These are phyloP conservation scores for Volucella inanis DNA, from an alignment of 2,888 invertebrate species.

Conservation along the genomic window DNA sequence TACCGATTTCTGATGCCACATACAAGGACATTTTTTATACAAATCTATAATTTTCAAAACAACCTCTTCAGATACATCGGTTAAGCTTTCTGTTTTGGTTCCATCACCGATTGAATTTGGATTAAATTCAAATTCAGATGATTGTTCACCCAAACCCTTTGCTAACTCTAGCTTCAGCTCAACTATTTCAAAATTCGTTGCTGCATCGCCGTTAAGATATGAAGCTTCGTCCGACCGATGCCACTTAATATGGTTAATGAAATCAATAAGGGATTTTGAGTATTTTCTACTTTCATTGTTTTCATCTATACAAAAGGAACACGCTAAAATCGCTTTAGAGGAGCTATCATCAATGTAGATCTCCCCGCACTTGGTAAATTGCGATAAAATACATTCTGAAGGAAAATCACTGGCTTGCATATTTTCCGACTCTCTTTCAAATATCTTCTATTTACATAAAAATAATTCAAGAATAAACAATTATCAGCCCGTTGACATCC, in stretches of 20 bases:
- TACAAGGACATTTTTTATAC: conserved; percentile 35
- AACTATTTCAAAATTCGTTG: neutral
- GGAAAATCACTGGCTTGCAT: neutral
- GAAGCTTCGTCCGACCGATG: conserved; percentile 13
- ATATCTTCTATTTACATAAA: neutral
- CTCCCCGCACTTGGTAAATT: conserved; percentile 28
- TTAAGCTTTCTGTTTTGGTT: neutral
- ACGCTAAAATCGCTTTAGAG: conserved; percentile 3
- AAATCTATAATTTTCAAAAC: conserved; percentile 12
- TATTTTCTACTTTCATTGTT: neutral
- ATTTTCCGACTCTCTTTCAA: neutral
- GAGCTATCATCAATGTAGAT: conserved; percentile 14
- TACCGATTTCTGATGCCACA: conserved; percentile 27
- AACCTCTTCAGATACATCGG: neutral
- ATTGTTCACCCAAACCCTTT: neutral
- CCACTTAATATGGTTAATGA: conserved; percentile 27
- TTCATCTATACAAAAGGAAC: conserved; percentile 20
- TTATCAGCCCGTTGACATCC: no score
- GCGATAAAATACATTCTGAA: neutral
- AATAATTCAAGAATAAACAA: no score
- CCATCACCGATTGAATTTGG: neutral
- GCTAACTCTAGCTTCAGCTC: neutral
- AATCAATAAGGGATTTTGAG: neutral
- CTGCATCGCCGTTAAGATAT: neutral
- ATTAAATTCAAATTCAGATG: neutral